Evolutionary conservation across 2,888 invertebrate species (phyloP).

Genomic region (Limenitis camilla): DNA sequence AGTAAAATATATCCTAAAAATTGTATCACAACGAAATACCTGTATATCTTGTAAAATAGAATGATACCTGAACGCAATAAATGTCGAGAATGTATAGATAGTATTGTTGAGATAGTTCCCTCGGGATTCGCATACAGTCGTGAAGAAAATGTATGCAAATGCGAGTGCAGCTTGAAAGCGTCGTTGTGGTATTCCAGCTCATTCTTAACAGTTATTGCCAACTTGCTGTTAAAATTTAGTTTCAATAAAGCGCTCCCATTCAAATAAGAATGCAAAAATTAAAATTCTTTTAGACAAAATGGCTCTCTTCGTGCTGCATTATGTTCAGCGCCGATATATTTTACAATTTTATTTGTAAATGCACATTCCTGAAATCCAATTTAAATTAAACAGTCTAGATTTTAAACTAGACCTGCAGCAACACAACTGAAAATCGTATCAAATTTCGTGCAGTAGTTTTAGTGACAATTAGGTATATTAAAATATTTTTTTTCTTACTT

Average conservation of each 20-base stretch:
- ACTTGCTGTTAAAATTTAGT: conserved; percentile 3
- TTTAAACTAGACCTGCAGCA: too few relatives aligned
- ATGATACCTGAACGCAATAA: conserved; percentile 11
- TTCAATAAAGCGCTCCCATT: neutral
- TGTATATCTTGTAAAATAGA: neutral
- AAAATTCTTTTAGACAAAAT: neutral
- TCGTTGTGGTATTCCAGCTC: conserved; percentile 10
- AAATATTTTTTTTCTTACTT: too few relatives aligned
- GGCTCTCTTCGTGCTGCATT: too few relatives aligned
- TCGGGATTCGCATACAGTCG: conserved; percentile 8
- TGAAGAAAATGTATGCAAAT: conserved; percentile 21
- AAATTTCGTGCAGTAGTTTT: too few relatives aligned
- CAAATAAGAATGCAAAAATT: neutral
- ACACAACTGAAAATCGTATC: too few relatives aligned
- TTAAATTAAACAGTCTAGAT: too few relatives aligned
- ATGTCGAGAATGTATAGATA: conserved; percentile 7
- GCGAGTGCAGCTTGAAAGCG: conserved; percentile 11
- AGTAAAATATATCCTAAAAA: too few relatives aligned
- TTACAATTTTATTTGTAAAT: too few relatives aligned
- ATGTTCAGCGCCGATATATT: too few relatives aligned
- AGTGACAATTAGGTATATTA: too few relatives aligned
- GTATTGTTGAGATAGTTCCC: conserved; percentile 12
- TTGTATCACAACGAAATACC: too few relatives aligned
- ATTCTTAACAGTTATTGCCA: neutral
- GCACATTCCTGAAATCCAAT: too few relatives aligned